A percentile compares a stretch with the other conserved stretches of the same genome.
phyloP scores from a whole-genome alignment of 2,888 invertebrate genomes.

The Operophtera brumata region DNA sequence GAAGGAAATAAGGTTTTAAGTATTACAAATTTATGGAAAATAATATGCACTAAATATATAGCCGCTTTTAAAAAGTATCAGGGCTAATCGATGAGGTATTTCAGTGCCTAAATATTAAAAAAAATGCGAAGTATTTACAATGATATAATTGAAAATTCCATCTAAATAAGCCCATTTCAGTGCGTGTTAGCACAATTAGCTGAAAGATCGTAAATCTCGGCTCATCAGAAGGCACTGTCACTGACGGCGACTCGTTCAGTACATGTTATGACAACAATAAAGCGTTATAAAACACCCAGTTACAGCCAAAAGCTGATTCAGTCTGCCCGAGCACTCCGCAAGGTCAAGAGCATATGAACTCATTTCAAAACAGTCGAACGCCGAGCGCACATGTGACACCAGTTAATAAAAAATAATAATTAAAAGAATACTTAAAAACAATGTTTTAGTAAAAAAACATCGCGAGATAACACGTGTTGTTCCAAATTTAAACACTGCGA shows the following conservation, averaged over 20 bases:
- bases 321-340: slow-evolving; percentile 65
- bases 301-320: slow-evolving; percentile 70
- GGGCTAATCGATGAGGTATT: no score
- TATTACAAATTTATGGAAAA: no score
- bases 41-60: no score
- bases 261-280: slow-evolving; percentile 76
- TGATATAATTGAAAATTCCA: not conserved
- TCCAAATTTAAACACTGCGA: slow-evolving; percentile 58
- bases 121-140: not conserved
- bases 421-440: slow-evolving; percentile 22
- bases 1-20: no score
- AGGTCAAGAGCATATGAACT: slow-evolving; percentile 74
- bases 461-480: slow-evolving; percentile 44
- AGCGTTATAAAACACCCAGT: slow-evolving; percentile 73
- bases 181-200: slow-evolving; percentile 1
- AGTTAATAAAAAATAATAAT: slow-evolving; percentile 38
- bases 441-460: slow-evolving; percentile 34
- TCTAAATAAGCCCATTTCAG: not conserved
- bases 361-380: slow-evolving; percentile 68
- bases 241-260: slow-evolving; percentile 40
- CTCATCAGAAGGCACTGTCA: slow-evolving; percentile 18
- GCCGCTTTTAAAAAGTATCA: no score
- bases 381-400: slow-evolving; percentile 61
- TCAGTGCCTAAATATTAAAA: not conserved
- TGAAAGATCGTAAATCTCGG: slow-evolving; percentile 1